Evolutionary conservation across 1,140 invertebrate species (phyloP).

Genomic region (Rhynchophorus ferrugineus): DNA sequence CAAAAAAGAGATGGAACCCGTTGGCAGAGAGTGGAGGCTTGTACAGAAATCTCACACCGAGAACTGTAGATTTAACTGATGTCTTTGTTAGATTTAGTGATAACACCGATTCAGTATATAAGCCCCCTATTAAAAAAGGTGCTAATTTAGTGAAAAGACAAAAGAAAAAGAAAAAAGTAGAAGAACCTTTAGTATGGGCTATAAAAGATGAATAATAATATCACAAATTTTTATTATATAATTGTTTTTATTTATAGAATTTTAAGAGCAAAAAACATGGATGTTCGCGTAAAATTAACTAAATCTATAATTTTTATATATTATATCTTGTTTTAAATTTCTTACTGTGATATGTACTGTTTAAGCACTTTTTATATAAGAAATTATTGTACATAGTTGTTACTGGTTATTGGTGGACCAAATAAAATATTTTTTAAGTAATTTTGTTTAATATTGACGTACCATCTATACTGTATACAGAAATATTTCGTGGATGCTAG

Average conservation of each 20-base stretch:
- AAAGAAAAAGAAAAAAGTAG: slow-evolving; percentile 41
- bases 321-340: not conserved
- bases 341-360: slow-evolving; percentile 7
- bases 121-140: slow-evolving; percentile 3
- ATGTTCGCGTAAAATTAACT: no score
- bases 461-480: not conserved
- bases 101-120: slow-evolving; percentile 33
- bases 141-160: slow-evolving; percentile 25
- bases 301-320: not conserved
- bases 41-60: slow-evolving; percentile 27
- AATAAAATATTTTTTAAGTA: slow-evolving; percentile 3
- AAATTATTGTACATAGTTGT: slow-evolving; percentile 1
- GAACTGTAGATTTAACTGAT: slow-evolving; percentile 38
- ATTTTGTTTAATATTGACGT: no score
- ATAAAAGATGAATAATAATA: slow-evolving; percentile 11
- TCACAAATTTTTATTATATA: not conserved
- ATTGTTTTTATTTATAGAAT: not conserved
- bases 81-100: slow-evolving; percentile 34
- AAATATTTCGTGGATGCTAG: not conserved
- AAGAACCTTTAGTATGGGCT: slow-evolving; percentile 38
- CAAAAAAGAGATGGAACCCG: slow-evolving; percentile 6
- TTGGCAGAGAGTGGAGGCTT: slow-evolving; percentile 21
- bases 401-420: slow-evolving; percentile 3
- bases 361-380: not conserved
- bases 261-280: not conserved